A percentile compares a stretch with the other conserved stretches of the same genome.
phyloP scores from a whole-genome alignment of 1,140 invertebrate species.

The Lasioglossum baleicum region DNA sequence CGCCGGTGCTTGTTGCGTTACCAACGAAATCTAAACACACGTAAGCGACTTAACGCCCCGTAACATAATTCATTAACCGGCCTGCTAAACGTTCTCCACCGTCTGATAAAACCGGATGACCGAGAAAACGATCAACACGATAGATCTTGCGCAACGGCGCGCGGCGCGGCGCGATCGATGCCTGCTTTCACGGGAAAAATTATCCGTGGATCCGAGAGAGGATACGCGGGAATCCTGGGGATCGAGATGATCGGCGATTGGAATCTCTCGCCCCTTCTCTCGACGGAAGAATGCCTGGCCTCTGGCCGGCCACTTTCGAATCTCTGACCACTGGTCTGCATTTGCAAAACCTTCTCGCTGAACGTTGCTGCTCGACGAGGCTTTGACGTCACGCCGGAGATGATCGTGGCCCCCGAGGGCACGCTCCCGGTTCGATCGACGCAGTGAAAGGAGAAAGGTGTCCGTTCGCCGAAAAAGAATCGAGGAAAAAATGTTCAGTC shows the following conservation, averaged over 20 bases:
- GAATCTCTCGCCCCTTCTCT: background rate
- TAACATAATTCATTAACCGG: slow-evolving; percentile 8
- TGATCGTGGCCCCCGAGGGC: slow-evolving; percentile 40
- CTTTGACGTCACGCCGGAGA: slow-evolving; percentile 67
- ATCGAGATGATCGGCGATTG: background rate
- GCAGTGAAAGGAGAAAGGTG: slow-evolving; percentile 78
- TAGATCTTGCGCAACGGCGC: background rate
- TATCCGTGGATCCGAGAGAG: background rate
- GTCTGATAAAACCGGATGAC: background rate
- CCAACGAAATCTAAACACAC: slow-evolving; percentile 12
- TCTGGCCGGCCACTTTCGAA: slow-evolving; percentile 69
- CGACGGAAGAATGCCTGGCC: background rate
- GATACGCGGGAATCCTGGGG: background rate
- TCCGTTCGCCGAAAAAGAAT: background rate
- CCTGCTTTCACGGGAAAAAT: background rate
- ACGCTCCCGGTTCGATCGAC: slow-evolving; percentile 15
- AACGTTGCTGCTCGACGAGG: slow-evolving; percentile 37
- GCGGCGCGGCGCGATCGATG: background rate
- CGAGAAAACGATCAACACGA: background rate
- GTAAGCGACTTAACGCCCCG: slow-evolving; percentile 5
- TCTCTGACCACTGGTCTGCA: slow-evolving; percentile 60
- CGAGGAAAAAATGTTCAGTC: slow-evolving; percentile 27
- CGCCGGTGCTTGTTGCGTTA: background rate
- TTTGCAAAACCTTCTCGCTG: slow-evolving; percentile 16
- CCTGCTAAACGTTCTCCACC: slow-evolving; percentile 17